A percentile compares a stretch with the other conserved stretches of the same genome.
These are phyloP conservation scores for Caenorhabditis parvicauda DNA, from an alignment of 2,888 invertebrate genomes.

Conservation along the genomic window DNA sequence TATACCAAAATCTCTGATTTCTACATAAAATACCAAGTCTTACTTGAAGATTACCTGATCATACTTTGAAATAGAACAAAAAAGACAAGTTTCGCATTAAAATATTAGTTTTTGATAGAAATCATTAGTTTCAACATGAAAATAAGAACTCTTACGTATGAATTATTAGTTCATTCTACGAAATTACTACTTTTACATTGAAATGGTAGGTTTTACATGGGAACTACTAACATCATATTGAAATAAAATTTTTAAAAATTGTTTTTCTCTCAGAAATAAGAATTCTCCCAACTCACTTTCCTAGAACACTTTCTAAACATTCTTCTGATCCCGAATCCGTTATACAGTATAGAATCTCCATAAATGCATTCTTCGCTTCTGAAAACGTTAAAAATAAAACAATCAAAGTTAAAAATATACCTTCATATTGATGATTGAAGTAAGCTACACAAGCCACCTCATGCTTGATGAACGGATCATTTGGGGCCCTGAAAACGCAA, in stretches of 20 bases:
- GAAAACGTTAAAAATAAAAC: conserved; percentile 1
- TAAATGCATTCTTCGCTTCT: conserved; percentile 18
- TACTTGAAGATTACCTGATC: too few relatives aligned
- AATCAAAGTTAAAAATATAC: conserved; percentile 1
- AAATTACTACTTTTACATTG: too few relatives aligned
- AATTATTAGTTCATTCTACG: too few relatives aligned
- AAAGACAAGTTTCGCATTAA: too few relatives aligned
- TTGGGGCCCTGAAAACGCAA: conserved; percentile 20
- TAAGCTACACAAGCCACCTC: conserved; percentile 26
- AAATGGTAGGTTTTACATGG: too few relatives aligned
- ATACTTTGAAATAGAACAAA: too few relatives aligned
- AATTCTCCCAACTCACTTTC: conserved; percentile 10
- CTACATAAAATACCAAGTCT: too few relatives aligned
- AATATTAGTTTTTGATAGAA: too few relatives aligned
- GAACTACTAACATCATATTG: too few relatives aligned
- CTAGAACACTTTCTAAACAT: conserved; percentile 4
- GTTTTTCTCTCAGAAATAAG: not conserved
- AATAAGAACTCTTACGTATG: too few relatives aligned
- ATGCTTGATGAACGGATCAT: conserved; percentile 23
- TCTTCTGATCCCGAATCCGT: conserved; percentile 5
- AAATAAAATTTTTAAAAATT: not conserved
- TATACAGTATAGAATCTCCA: conserved; percentile 13
- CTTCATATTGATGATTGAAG: conserved; percentile 9
- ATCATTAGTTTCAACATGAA: too few relatives aligned
- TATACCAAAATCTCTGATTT: too few relatives aligned